Base-by-base conservation (phyloP, 2,113 vertebrate genomes). In the Zosterops hypoxanthus region DNA sequence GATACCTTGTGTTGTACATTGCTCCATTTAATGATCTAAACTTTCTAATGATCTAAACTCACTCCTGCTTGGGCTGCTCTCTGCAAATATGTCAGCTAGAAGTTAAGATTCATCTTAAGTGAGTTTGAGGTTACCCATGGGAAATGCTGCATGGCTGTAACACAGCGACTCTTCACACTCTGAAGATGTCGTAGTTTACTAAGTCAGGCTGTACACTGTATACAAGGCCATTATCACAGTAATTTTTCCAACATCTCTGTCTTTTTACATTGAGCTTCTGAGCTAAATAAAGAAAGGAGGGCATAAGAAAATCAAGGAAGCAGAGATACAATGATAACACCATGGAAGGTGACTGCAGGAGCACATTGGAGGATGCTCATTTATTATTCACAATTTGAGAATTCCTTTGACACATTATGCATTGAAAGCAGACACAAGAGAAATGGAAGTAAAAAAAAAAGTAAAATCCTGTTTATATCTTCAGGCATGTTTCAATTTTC, bases 401-500 rank as follows among this genome's bases (percentile, higher is more conserved):
- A 86, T 86, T 93, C 39, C 50, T 76, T 72, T 90, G 52, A 84
- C 70, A 39, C 8, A 29, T 84, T 86, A 69, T 10, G 8, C 9
- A 63, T 89, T 88, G 91, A 41, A 85, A 66, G 17, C 22, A 86
- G 31, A 60, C 41, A 83, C 14, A 82, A 80, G 86, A 85, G 47
- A 82, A 91, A 95, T 33, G 4, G 28, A 83, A 93, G 28, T 33
- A 3, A 60, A 60, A 61, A 24, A 3, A 3, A 53, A 22, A 88
- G 17, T 20, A 59, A 91, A 86, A 75, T 39, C 14, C 63, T 59
- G 46, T 79, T 80, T 91, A 59, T 92, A 66, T 39, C 50, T 92
- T 80, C 79, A 82, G 63, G 73, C 39, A 15, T 41, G 12, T 61
- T 90, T 94, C 91, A 86, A 69, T 88, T 97, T 94, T 87, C 66